Evolutionary conservation across 2,888 invertebrate species (phyloP).

Genomic region (Acanthosoma haemorrhoidale): DNA sequence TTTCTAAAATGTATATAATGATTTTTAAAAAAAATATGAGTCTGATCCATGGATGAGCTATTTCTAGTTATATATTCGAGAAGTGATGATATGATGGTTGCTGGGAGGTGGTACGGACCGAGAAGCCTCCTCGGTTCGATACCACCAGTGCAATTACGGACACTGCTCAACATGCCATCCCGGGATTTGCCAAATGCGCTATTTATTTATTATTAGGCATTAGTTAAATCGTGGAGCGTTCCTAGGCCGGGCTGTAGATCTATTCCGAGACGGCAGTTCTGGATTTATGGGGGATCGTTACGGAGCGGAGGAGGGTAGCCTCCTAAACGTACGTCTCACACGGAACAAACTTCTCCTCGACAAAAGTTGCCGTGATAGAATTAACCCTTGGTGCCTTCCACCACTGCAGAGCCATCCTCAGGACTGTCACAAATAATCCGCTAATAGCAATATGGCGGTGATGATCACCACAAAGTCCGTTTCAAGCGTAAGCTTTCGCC

Average conservation of each 20-base stretch:
- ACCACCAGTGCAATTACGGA: not conserved
- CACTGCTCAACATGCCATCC: not conserved
- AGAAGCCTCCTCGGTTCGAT: not conserved
- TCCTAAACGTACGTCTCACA: conserved; percentile 3
- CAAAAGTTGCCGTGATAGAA: not conserved
- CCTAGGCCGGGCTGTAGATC: not conserved
- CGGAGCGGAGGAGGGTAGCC: not conserved
- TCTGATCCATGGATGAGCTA: too few species aligned
- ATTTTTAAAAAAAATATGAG: too few species aligned
- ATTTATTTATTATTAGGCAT: conserved; percentile 5
- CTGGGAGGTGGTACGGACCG: too few species aligned
- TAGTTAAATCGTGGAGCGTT: not conserved
- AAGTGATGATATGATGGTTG: too few species aligned
- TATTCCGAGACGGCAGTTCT: not conserved
- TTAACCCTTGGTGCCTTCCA: conserved; percentile 1
- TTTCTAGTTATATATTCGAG: too few species aligned
- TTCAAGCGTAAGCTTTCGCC: too few species aligned
- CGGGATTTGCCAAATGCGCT: not conserved
- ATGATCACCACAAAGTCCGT: too few species aligned
- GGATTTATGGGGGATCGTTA: conserved; percentile 7
- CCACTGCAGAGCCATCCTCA: not conserved
- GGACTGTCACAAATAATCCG: not conserved
- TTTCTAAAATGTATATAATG: too few species aligned
- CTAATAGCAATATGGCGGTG: not conserved
- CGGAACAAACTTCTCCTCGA: not conserved